Percentiles rank a stretch among this genome's conserved stretches.
These are phyloP conservation scores for Riparia riparia DNA, from an alignment of 2,113 vertebrate species.

Conservation along the genomic window DNA sequence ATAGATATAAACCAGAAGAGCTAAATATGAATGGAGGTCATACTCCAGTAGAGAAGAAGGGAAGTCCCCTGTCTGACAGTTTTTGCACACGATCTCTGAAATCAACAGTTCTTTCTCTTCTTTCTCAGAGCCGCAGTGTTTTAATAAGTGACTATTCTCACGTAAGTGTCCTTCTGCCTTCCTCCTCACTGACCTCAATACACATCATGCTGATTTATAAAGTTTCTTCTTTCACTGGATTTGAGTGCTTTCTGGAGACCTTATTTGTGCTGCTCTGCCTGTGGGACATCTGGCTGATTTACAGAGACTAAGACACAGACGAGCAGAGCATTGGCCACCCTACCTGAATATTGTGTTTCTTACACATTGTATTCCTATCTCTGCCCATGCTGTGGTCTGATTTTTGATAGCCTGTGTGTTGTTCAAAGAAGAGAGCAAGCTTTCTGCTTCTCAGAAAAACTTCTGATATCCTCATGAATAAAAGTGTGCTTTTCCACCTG, in stretches of 20 bases:
- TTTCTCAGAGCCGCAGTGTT: background rate
- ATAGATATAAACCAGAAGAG: slow-evolving; percentile 45
- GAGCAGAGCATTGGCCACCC: fast-evolving
- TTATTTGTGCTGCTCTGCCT: background rate
- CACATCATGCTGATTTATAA: background rate
- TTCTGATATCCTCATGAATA: background rate
- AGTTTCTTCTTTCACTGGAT: background rate
- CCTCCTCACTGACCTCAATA: background rate
- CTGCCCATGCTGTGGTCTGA: background rate
- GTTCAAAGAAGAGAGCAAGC: background rate
- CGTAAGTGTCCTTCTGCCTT: slow-evolving; percentile 25
- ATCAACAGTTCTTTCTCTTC: background rate
- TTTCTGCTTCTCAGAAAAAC: background rate
- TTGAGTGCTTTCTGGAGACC: slow-evolving; percentile 2
- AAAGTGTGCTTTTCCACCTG: background rate
- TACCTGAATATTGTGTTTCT: background rate
- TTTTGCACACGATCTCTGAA: background rate
- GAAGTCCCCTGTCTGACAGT: background rate
- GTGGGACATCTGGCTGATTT: background rate
- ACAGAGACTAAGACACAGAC: background rate
- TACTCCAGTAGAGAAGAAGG: background rate
- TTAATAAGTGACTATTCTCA: slow-evolving; percentile 1
- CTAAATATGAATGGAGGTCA: slow-evolving; percentile 19
- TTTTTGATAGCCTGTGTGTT: background rate
- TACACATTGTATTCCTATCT: background rate